Conservation (phyloP, 2,888 invertebrate species). For the Idaea straminata region DNA sequence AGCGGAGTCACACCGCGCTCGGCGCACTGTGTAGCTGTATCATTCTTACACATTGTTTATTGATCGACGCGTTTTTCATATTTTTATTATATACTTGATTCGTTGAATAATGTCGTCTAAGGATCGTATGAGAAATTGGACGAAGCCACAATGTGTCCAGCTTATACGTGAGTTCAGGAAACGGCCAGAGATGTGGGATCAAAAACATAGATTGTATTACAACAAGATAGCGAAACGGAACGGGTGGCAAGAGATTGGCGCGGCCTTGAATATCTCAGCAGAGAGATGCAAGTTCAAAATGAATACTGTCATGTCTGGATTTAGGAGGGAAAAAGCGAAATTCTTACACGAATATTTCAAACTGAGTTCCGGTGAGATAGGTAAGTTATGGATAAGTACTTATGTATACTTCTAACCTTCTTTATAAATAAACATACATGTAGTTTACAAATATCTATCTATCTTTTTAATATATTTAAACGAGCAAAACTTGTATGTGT, state of each 20-base stretch:
- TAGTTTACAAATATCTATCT: too few species aligned
- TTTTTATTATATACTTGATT: constrained; percentile 9
- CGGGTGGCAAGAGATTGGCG: constrained; percentile 43
- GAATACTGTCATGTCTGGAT: constrained; percentile 45
- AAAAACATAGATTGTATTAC: constrained; percentile 34
- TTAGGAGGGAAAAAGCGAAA: constrained; percentile 50
- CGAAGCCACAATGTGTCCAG: constrained; percentile 39
- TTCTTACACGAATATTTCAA: constrained; percentile 30
- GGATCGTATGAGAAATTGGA: constrained; percentile 35
- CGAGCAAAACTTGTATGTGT: too few species aligned
- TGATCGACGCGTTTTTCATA: constrained; percentile 36
- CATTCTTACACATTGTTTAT: constrained; percentile 39
- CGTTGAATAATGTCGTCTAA: constrained; percentile 31
- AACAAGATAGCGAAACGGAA: constrained; percentile 37
- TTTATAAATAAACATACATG: too few species aligned
- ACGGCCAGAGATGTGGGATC: constrained; percentile 45
- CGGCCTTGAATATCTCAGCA: constrained; percentile 27
- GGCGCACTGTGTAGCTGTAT: constrained; percentile 33
- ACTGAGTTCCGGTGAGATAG: constrained; percentile 1
- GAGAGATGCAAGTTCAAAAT: constrained; percentile 48
- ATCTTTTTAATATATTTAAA: too few species aligned
- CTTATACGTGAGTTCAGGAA: constrained; percentile 44
- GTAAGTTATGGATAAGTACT: too few species aligned
- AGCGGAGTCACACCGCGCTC: constrained; percentile 39
- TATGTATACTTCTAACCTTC: too few species aligned